Evolutionary conservation across 2,888 invertebrate genomes (phyloP).

Genomic region (Mythimna pallens): DNA sequence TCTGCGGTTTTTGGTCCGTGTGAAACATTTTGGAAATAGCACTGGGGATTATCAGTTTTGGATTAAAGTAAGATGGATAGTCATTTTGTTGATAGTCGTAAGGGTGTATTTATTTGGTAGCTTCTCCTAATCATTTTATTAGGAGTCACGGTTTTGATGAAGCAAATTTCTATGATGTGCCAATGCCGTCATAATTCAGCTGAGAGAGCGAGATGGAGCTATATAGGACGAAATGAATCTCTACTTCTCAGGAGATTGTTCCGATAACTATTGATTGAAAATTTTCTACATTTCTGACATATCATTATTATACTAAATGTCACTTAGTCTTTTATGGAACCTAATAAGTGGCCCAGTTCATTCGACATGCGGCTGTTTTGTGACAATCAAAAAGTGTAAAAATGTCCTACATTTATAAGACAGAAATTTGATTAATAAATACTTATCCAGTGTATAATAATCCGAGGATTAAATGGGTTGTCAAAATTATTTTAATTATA

Average conservation of each 20-base stretch:
- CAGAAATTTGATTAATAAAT: background rate
- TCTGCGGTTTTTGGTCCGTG: constrained; percentile 66
- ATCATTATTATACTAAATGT: no score
- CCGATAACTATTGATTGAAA: background rate
- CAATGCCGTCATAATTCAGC: background rate
- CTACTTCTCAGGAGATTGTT: background rate
- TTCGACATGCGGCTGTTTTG: background rate
- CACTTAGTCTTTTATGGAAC: no score
- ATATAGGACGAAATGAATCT: background rate
- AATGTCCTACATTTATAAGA: constrained; percentile 1
- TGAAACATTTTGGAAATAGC: constrained; percentile 69
- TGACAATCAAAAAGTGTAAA: background rate
- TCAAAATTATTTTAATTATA: constrained; percentile 69
- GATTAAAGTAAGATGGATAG: constrained; percentile 41
- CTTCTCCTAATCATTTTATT: background rate
- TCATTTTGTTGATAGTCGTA: background rate
- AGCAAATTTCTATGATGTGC: background rate
- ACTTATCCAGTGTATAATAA: constrained; percentile 49
- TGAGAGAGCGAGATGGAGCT: background rate
- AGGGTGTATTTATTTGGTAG: background rate
- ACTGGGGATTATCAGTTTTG: constrained; percentile 29
- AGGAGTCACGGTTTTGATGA: background rate
- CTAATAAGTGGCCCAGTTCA: no score
- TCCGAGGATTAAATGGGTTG: constrained; percentile 59
- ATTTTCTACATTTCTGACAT: background rate